Evolutionary conservation across 2,113 vertebrate species (phyloP).

Genomic region (Tauraco erythrolophus): DNA sequence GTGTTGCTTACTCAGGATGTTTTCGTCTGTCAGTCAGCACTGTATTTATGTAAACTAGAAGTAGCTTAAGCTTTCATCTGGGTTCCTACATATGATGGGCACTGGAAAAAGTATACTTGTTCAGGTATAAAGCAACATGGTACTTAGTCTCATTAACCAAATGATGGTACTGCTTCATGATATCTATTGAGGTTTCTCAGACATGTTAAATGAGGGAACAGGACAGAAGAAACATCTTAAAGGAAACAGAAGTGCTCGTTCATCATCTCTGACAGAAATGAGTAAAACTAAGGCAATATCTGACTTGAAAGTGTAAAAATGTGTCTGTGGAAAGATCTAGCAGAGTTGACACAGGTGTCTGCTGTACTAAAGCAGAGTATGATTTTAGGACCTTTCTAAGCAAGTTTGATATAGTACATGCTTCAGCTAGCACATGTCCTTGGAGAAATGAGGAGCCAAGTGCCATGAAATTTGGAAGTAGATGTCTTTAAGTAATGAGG

Average conservation of each 20-base stretch:
- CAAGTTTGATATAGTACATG: not conserved
- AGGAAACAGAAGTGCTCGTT: not conserved
- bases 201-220: not conserved
- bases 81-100: not conserved
- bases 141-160: not conserved
- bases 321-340: not conserved
- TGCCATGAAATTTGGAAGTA: not conserved
- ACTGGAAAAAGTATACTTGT: not conserved
- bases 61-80: not conserved
- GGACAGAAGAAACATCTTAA: not conserved
- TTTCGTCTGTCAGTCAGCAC: not conserved
- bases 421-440: not conserved
- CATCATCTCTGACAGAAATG: not conserved
- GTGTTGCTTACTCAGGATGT: not conserved
- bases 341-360: not conserved
- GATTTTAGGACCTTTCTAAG: not conserved
- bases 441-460: not conserved
- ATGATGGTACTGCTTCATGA: not conserved
- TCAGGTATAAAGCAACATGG: not conserved
- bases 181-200: not conserved
- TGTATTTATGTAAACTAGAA: not conserved
- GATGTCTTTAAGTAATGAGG: not conserved
- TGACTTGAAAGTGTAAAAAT: not conserved
- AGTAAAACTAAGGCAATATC: not conserved
- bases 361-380: not conserved